Evolutionary conservation across 2,888 invertebrate genomes (phyloP).

Genomic region (Scelioninae gen. 2): DNA sequence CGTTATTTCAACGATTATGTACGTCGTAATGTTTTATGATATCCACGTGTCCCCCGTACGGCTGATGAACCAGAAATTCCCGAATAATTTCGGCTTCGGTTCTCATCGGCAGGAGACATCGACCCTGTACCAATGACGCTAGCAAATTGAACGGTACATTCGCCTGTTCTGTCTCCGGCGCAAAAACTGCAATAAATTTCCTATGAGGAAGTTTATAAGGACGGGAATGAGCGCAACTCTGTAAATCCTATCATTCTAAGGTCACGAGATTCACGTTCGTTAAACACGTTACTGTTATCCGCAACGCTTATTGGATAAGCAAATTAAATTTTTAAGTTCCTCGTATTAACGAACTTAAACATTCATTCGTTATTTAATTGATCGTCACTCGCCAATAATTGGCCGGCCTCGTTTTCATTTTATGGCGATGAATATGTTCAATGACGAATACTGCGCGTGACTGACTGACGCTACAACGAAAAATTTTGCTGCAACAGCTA

Average conservation of each 20-base stretch:
- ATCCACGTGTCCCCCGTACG: constrained; percentile 8
- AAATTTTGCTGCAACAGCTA: no score
- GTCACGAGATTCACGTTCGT: neutral
- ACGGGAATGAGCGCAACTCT: neutral
- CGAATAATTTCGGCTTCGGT: constrained; percentile 18
- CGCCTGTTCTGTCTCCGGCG: constrained; percentile 18
- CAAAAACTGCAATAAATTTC: constrained; percentile 36
- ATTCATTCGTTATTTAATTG: neutral
- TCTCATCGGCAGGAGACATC: neutral
- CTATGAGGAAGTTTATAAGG: constrained; percentile 7
- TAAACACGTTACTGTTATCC: neutral
- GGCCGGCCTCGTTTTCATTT: neutral
- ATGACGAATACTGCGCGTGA: neutral
- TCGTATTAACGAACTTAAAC: neutral
- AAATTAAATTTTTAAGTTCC: neutral
- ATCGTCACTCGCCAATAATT: neutral
- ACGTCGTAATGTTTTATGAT: neutral
- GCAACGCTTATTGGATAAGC: neutral
- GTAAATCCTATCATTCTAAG: constrained; percentile 6
- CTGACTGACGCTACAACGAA: no score
- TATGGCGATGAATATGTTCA: neutral
- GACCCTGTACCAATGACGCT: constrained; percentile 24
- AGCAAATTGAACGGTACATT: constrained; percentile 42
- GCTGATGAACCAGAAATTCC: constrained; percentile 23
- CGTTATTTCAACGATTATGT: neutral